phyloP scores from a whole-genome alignment of 2,113 vertebrate genomes.

The Fulmarus glacialis region DNA sequence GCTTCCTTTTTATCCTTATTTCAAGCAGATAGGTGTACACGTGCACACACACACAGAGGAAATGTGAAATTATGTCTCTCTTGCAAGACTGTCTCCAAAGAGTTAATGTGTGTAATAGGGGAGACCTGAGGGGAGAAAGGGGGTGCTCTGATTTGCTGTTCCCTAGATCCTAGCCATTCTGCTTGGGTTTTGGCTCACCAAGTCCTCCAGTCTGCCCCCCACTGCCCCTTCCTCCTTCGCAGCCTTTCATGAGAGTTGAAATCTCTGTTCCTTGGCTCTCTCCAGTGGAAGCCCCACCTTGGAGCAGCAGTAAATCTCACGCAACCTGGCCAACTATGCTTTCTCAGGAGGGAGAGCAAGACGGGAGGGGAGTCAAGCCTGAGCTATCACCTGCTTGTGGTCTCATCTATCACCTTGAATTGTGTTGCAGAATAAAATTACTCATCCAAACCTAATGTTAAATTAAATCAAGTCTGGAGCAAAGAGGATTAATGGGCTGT shows the following conservation, averaged over 20 bases:
- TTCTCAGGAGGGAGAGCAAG: not conserved
- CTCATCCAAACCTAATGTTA: slow-evolving; percentile 71
- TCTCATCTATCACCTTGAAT: slow-evolving; percentile 69
- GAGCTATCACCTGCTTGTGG: slow-evolving; percentile 32
- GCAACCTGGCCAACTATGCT: not conserved
- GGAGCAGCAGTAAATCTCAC: not conserved
- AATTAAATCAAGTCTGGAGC: slow-evolving; percentile 64
- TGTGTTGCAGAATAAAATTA: slow-evolving; percentile 67
- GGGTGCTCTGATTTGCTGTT: not conserved
- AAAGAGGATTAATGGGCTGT: slow-evolving; percentile 67
- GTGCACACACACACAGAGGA: rapidly evolving
- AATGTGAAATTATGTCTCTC: not conserved
- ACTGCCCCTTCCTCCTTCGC: not conserved
- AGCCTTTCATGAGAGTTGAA: not conserved
- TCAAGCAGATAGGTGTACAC: not conserved
- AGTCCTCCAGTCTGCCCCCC: not conserved
- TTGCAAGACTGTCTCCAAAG: not conserved
- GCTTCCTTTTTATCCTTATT: not conserved
- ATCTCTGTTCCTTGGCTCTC: not conserved
- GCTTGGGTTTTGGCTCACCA: not conserved
- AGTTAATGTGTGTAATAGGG: not conserved
- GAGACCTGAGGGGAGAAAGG: not conserved
- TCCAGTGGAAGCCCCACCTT: not conserved
- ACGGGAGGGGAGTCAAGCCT: not conserved
- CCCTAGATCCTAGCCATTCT: not conserved